Evolutionary conservation across 2,113 vertebrate species (phyloP).

Genomic region (Hypocryptadius cinnamomeus): DNA sequence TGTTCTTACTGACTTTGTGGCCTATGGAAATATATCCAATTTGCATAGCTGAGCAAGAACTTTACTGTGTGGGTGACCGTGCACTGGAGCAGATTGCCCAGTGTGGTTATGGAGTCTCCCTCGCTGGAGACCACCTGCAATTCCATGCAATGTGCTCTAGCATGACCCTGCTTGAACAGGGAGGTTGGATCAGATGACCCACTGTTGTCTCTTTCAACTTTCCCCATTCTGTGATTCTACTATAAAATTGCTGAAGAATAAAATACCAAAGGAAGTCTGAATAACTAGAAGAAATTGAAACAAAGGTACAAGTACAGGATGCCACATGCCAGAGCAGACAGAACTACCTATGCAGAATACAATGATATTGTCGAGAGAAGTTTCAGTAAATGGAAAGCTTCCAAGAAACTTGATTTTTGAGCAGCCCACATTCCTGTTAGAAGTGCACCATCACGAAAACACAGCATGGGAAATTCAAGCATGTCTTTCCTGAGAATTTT

Average conservation of each 20-base stretch:
- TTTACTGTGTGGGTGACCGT: background rate
- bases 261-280: background rate
- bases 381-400: background rate
- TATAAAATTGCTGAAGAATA: background rate
- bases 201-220: background rate
- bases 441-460: background rate
- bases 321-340: background rate
- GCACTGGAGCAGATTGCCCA: background rate
- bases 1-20: background rate
- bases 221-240: background rate
- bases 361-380: fast-evolving
- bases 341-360: background rate
- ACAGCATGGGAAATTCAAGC: background rate
- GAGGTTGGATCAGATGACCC: background rate
- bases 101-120: background rate
- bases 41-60: background rate
- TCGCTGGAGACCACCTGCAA: background rate
- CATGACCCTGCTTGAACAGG: background rate
- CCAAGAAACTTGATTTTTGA: background rate
- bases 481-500: background rate
- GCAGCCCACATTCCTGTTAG: background rate
- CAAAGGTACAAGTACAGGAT: background rate
- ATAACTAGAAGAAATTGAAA: background rate
- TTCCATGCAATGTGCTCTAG: background rate
- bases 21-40: background rate